These are phyloP conservation scores for Heterotilapia buettikoferi DNA, from an alignment of 2,113 vertebrate genomes.

Conservation along the genomic window DNA sequence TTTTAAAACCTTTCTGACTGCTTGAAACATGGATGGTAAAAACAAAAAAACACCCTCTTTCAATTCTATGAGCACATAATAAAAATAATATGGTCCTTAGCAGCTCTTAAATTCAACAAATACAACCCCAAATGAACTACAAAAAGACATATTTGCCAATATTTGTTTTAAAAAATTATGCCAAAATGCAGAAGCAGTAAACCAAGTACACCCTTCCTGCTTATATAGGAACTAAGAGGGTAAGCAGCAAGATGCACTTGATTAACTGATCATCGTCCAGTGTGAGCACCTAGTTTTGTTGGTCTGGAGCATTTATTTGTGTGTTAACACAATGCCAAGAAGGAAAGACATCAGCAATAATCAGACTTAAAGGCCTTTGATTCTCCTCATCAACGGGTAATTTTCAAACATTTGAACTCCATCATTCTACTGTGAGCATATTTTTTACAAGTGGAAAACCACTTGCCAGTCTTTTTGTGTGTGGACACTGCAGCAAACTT, in stretches of 20 bases:
- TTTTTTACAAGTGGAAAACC: neutral
- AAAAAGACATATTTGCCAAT: neutral
- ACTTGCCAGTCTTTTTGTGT: neutral
- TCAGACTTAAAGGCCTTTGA: neutral
- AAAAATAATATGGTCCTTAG: neutral
- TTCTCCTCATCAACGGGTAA: neutral
- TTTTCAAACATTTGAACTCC: neutral
- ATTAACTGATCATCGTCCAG: neutral
- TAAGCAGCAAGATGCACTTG: neutral
- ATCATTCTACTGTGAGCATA: neutral
- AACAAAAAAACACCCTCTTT: neutral
- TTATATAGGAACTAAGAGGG: neutral
- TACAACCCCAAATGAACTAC: neutral
- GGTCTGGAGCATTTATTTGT: neutral
- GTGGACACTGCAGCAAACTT: neutral
- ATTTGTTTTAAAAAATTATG: neutral
- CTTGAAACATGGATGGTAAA: accelerated
- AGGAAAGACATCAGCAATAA: neutral
- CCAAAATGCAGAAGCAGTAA: neutral
- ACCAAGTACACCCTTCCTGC: neutral
- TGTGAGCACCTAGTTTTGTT: neutral
- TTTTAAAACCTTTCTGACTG: neutral
- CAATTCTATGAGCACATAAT: accelerated
- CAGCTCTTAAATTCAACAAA: accelerated
- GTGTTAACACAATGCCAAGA: neutral